These are phyloP conservation scores for Prolemur simus DNA, from an alignment of 2,113 vertebrate genomes.

Conservation along the genomic window DNA sequence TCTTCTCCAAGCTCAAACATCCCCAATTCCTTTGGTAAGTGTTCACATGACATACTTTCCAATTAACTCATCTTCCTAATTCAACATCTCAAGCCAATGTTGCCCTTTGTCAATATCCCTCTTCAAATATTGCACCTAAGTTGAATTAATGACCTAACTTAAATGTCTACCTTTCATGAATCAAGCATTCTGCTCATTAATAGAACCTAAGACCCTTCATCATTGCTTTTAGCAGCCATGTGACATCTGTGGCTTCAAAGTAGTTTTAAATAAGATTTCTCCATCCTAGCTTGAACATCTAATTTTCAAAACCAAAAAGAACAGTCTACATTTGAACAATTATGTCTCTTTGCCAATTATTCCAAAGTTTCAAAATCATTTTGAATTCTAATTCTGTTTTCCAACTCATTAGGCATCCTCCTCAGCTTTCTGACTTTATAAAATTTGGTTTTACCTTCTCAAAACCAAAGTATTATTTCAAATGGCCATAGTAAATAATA, in stretches of 20 bases:
- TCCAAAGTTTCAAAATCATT: conserved; percentile 44
- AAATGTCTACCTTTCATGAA: not conserved
- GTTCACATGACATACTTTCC: not conserved
- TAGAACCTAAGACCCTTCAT: not conserved
- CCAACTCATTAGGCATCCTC: conserved; percentile 45
- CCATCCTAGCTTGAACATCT: not conserved
- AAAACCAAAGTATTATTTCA: conserved; percentile 35
- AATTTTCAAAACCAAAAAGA: conserved; percentile 51
- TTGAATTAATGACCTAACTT: not conserved
- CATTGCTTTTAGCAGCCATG: not conserved
- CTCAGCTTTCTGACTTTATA: conserved; percentile 34
- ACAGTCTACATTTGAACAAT: conserved; percentile 48
- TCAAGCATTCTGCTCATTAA: not conserved
- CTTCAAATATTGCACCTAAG: not conserved
- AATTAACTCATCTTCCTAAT: conserved; percentile 23
- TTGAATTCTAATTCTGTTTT: conserved; percentile 46
- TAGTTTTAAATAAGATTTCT: conserved; percentile 22
- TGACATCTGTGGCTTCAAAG: not conserved
- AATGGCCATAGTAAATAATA: not conserved
- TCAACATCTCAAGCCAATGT: not conserved
- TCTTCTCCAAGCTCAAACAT: not conserved
- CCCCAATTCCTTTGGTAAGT: not conserved
- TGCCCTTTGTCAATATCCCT: not conserved
- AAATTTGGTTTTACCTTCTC: conserved; percentile 32
- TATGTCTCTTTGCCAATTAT: not conserved